Conservation (phyloP, 53 echinoderm and acorn worm genomes). For the Paelopatides confundens region DNA sequence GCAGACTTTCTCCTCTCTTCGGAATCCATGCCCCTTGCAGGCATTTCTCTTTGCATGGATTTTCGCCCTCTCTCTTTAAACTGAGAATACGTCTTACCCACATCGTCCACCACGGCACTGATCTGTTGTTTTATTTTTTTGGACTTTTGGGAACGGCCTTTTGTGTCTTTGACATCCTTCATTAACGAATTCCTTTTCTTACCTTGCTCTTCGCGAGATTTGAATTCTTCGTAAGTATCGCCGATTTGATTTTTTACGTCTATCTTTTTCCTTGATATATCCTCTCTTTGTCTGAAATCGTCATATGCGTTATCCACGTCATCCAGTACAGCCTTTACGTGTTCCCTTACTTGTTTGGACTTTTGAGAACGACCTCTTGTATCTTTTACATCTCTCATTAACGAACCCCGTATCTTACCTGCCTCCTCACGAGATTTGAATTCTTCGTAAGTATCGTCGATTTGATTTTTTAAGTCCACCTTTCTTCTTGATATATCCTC, state of each 20-base stretch:
- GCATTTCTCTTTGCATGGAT: background rate
- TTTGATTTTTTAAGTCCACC: background rate
- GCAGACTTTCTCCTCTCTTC: background rate
- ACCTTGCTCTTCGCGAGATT: background rate
- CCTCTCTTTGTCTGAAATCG: conserved; percentile 13
- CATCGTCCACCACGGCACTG: background rate
- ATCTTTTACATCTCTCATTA: background rate
- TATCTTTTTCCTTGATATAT: background rate
- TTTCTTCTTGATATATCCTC: background rate
- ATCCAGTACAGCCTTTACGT: background rate
- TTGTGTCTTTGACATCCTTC: conserved; percentile 16
- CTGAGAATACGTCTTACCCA: background rate
- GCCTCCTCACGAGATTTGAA: background rate
- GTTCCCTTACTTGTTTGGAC: background rate
- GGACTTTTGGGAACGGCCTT: conserved; percentile 13
- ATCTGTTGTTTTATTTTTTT: background rate
- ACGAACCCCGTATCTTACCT: background rate
- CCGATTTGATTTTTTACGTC: background rate
- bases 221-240: conserved; percentile 14
- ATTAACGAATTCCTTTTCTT: background rate
- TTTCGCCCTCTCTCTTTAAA: conserved; percentile 4
- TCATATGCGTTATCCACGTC: background rate
- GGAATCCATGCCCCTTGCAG: background rate
- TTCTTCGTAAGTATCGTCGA: conserved; percentile 2
- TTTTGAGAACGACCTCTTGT: conserved; percentile 30